These are phyloP conservation scores for Galbula dea DNA, from an alignment of 2,113 vertebrate genomes.

Conservation along the genomic window DNA sequence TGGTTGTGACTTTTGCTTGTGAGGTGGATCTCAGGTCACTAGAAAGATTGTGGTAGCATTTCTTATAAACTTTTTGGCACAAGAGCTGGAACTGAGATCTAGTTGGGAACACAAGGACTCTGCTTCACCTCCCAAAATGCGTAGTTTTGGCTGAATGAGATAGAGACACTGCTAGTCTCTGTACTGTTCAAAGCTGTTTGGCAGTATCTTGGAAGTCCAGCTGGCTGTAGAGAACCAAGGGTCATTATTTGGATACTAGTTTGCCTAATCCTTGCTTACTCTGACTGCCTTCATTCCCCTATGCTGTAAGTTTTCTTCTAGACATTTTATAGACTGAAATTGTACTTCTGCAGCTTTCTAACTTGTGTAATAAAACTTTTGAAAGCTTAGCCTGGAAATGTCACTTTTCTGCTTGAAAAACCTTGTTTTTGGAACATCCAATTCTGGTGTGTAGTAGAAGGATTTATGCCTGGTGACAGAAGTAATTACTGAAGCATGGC, in stretches of 20 bases:
- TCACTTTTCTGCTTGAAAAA: slow-evolving; percentile 54
- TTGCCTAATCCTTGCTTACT: neutral
- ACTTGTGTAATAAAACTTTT: neutral
- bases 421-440: neutral
- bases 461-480: slow-evolving; percentile 56
- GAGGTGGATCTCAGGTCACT: neutral
- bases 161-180: neutral
- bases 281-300: neutral
- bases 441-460: neutral
- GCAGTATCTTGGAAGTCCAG: neutral
- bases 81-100: neutral
- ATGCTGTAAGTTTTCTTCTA: neutral
- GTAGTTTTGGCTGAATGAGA: neutral
- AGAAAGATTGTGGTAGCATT: neutral
- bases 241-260: neutral
- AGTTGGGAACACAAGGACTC: fast-evolving
- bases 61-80: neutral
- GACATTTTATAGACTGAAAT: neutral
- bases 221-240: neutral
- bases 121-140: fast-evolving
- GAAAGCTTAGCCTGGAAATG: slow-evolving; percentile 18
- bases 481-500: slow-evolving; percentile 4
- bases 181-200: fast-evolving
- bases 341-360: neutral
- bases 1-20: neutral